These are phyloP conservation scores for Falco novaeseelandiae DNA, from an alignment of 2,797 vertebrate species.

Conservation along the genomic window DNA sequence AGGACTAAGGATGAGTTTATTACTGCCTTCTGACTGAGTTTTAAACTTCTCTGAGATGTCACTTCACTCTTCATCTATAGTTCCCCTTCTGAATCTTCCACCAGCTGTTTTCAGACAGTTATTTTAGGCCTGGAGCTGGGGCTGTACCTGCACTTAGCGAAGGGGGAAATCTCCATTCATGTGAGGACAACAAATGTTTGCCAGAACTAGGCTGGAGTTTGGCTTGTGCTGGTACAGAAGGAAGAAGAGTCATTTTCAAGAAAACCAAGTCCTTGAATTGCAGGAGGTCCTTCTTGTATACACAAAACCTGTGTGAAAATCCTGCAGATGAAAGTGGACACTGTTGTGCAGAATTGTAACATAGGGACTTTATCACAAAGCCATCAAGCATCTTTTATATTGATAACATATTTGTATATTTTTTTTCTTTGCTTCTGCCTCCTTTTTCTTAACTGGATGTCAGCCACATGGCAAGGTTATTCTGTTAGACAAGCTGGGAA, in stretches of 20 bases:
- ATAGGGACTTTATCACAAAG: background rate
- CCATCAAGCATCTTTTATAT: background rate
- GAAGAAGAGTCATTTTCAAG: background rate
- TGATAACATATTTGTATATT: background rate
- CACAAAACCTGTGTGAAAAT: background rate
- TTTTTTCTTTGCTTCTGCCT: background rate
- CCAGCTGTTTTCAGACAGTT: background rate
- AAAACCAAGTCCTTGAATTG: background rate
- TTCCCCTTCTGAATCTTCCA: background rate
- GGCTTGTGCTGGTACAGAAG: background rate
- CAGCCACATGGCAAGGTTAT: slow-evolving; percentile 73
- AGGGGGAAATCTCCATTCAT: background rate
- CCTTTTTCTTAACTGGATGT: slow-evolving; percentile 50
- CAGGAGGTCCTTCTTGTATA: background rate
- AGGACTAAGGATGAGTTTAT: background rate
- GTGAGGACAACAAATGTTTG: background rate
- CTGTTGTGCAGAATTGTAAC: background rate
- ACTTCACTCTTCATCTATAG: background rate
- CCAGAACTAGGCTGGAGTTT: background rate
- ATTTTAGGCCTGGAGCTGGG: background rate
- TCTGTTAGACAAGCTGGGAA: slow-evolving; percentile 71
- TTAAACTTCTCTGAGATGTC: background rate
- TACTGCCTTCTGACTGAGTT: background rate
- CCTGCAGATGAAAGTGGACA: background rate
- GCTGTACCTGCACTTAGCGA: background rate